Base-by-base conservation (phyloP, 2,888 invertebrate genomes). In the Lordiphosa andalusiaca region DNA sequence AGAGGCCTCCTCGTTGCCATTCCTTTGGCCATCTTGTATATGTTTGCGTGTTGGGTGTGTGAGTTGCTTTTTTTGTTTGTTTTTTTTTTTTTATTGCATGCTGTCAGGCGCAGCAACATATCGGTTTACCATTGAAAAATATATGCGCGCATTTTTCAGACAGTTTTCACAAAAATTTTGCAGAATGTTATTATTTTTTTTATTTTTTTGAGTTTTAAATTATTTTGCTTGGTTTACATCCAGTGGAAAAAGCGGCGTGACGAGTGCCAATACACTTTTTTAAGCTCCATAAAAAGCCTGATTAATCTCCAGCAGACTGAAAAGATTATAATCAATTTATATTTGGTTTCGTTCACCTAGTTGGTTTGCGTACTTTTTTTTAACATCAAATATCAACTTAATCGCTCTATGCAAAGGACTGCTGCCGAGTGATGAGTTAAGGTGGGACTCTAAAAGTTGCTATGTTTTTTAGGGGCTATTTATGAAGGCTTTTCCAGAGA, bases 71-170 rank as follows among this genome's bases (percentile, higher is more conserved):
- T 75, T 16, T 39, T 62, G 44, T 9, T 10, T 30, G 10, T 62
- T 72, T 70, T 75, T 16, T 39, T 62, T 72, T 73, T 75, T 68
- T 75, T 80, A 78, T 78, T 71, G 77, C 77, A 67, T 55, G 61
- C 83, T 80, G 80, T 76, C 83, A 80, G 80, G 62, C 74, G 63
- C 81, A 83, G 74, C 69, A 67, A 70, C 71, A 81, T 81, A 81
- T 77, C 72, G 77, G 77, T 74, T 81, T 67, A 67, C 81, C 81
- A 77, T 81, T 73, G 68, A 73, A 67, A 81, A 66, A 81, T 74
- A 74, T 72, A 65, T 50, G 62, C 54, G 64, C 63, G 63, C 53
- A 70, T 77, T 81, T 77, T 77, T 81, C 65, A 81, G 77, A 77
- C 77, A 77, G 69, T 77, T 81, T 81, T 73, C 61, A 67, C 70